Conservation (phyloP, 2,113 vertebrate genomes). For the Microtus richardsoni region DNA sequence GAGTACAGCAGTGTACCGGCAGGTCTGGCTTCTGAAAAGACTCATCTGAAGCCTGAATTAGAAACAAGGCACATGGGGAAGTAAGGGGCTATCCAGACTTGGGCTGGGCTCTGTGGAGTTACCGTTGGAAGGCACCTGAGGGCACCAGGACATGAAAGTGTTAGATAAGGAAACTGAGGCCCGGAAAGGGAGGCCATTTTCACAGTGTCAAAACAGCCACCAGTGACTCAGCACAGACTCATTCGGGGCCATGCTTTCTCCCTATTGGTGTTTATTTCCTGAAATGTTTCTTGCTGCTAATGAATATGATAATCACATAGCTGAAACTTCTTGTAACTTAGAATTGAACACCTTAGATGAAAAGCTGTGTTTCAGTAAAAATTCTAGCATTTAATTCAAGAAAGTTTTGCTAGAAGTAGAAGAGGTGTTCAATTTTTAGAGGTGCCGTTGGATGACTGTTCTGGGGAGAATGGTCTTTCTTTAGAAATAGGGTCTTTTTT, state of each 20-base stretch:
- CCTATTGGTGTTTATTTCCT: not conserved
- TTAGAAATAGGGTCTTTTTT: not conserved
- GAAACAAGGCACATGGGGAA: not conserved
- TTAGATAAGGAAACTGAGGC: not conserved
- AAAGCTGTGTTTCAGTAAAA: not conserved
- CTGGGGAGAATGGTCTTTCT: not conserved
- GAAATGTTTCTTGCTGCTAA: not conserved
- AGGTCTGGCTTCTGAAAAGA: not conserved
- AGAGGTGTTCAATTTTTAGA: not conserved
- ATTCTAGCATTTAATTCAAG: not conserved
- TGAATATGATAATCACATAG: not conserved
- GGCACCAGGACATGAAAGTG: not conserved
- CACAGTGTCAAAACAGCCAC: not conserved
- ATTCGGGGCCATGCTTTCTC: not conserved
- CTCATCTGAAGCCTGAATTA: not conserved
- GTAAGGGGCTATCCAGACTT: not conserved
- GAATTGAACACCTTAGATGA: constrained; percentile 23
- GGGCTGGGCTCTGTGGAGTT: not conserved
- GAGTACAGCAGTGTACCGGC: not conserved
- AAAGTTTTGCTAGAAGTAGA: not conserved
- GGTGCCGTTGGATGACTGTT: not conserved
- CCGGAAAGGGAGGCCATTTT: not conserved
- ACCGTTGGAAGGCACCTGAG: not conserved
- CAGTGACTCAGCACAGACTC: not conserved
- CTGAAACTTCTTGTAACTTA: not conserved